Percentiles rank a stretch among this genome's conserved stretches.
Evolutionary conservation across 2,113 vertebrate species (phyloP).

Genomic region (Ibidorhyncha struthersii): DNA sequence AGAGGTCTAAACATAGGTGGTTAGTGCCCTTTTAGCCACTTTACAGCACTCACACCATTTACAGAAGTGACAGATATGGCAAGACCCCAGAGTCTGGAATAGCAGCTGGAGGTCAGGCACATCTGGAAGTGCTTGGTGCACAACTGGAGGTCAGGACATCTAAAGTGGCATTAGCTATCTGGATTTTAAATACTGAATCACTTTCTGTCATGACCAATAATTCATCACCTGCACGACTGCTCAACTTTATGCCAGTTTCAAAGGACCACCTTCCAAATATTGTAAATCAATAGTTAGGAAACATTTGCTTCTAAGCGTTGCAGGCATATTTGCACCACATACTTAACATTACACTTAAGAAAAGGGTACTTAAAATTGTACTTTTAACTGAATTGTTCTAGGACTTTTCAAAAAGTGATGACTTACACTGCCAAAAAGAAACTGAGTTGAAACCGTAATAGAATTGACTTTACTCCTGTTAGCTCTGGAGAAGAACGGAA

Average conservation of each 20-base stretch:
- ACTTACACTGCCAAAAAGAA: not conserved
- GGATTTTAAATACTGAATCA: not conserved
- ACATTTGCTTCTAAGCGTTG: not conserved
- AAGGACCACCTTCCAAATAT: not conserved
- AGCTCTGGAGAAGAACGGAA: not conserved
- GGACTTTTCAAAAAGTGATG: not conserved
- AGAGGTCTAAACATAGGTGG: not conserved
- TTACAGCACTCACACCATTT: not conserved
- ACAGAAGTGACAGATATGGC: not conserved
- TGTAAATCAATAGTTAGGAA: not conserved
- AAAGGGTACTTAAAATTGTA: not conserved
- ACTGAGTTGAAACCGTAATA: not conserved
- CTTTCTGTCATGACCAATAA: not conserved
- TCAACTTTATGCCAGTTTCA: not conserved
- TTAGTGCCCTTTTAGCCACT: not conserved
- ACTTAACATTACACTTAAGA: not conserved
- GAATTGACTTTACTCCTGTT: not conserved
- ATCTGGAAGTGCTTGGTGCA: not conserved
- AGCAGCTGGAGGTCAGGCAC: not conserved
- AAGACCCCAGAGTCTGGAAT: not conserved
- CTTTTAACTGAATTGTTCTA: not conserved
- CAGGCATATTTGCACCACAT: not conserved
- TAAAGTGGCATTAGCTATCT: not conserved
- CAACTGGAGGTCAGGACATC: not conserved
- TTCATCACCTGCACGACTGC: not conserved